A percentile compares a stretch with the other conserved stretches of the same genome.
Conservation (phyloP, 1,140 invertebrate genomes). For the Metaphire vulgaris region DNA sequence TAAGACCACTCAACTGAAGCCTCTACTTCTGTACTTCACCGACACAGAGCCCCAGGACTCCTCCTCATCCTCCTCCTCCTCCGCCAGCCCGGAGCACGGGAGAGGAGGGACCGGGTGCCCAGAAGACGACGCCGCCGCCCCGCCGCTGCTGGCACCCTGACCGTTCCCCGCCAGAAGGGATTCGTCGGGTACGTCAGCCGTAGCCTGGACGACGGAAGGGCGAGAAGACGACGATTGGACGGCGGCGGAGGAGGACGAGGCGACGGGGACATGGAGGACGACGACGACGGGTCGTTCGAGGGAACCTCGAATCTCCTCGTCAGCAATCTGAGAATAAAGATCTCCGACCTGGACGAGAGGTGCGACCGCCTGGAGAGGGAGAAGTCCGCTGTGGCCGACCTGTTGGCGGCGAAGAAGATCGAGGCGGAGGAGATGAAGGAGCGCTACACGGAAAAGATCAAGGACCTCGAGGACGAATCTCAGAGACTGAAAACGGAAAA, state of each 20-base stretch:
- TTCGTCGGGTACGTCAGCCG: not conserved
- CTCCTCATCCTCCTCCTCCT: not conserved
- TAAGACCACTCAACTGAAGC: not conserved
- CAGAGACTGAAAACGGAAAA: conserved; percentile 25
- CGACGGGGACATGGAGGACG: not conserved
- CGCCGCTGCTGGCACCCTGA: too few species aligned
- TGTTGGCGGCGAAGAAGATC: conserved; percentile 23
- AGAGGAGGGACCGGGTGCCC: not conserved
- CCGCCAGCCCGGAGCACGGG: not conserved
- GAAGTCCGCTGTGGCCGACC: conserved; percentile 24
- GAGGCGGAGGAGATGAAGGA: conserved; percentile 56
- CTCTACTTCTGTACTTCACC: not conserved
- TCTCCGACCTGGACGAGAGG: conserved; percentile 15
- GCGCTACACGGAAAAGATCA: conserved; percentile 65
- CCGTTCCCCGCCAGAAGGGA: not conserved
- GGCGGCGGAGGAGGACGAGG: too few species aligned
- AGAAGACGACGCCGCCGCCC: not conserved
- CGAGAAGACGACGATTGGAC: not conserved
- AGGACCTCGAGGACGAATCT: conserved; percentile 21
- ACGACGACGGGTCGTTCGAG: not conserved
- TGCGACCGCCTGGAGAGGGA: conserved; percentile 28
- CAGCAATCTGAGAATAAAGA: conserved; percentile 26
- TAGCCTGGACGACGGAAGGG: conserved; percentile 1
- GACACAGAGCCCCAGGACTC: not conserved
- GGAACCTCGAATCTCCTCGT: conserved; percentile 9